Evolutionary conservation across 1,140 invertebrate species (phyloP).

Genomic region (Calycopis cecrops): DNA sequence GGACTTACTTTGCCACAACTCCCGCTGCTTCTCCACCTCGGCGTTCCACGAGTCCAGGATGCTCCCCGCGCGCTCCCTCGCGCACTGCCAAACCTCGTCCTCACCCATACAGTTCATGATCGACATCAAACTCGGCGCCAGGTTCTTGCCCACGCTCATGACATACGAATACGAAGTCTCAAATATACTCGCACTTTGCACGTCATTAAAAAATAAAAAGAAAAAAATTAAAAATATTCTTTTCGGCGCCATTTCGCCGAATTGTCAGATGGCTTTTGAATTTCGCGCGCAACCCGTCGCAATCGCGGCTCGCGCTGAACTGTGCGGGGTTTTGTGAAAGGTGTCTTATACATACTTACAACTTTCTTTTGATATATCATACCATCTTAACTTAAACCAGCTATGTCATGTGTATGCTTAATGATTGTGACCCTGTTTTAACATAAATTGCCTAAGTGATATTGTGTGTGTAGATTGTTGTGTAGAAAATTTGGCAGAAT

Average conservation of each 20-base stretch:
- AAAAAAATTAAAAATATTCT: conserved; percentile 32
- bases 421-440: conserved; percentile 14
- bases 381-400: conserved; percentile 14
- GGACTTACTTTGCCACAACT: conserved; percentile 58
- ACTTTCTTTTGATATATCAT: conserved; percentile 51
- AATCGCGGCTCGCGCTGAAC: conserved; percentile 49
- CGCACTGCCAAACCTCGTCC: conserved; percentile 49
- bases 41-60: conserved; percentile 48
- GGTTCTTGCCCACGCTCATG: conserved; percentile 48
- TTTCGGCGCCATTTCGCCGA: conserved; percentile 43
- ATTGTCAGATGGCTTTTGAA: conserved; percentile 26
- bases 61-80: conserved; percentile 48
- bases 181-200: conserved; percentile 46
- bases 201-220: conserved; percentile 36
- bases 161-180: conserved; percentile 58
- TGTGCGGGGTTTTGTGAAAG: conserved; percentile 32
- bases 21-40: conserved; percentile 48
- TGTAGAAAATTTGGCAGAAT: no score
- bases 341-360: conserved; percentile 36
- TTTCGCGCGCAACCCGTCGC: conserved; percentile 26
- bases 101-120: conserved; percentile 49
- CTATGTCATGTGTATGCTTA: conserved; percentile 11
- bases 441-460: conserved; percentile 9
- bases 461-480: no score
- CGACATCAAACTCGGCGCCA: conserved; percentile 51